phyloP scores from a whole-genome alignment of 2,113 vertebrate species.

The Plecotus auritus region DNA sequence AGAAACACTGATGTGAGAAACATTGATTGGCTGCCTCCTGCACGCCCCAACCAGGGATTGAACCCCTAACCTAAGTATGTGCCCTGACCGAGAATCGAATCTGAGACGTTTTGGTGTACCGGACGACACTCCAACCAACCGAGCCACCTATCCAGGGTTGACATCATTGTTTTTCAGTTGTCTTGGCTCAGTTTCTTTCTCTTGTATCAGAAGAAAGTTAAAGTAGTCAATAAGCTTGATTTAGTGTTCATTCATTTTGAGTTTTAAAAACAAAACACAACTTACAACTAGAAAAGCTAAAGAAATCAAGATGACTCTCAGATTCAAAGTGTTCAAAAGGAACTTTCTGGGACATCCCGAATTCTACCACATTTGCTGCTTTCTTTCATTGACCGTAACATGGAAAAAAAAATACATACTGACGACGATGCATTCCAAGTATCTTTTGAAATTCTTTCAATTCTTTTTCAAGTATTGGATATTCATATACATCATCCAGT shows the following conservation, averaged over 20 bases:
- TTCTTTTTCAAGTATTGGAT: conserved; percentile 92
- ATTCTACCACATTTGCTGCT: not conserved
- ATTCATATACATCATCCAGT: conserved; percentile 95
- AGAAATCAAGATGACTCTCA: not conserved
- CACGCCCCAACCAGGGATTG: not conserved
- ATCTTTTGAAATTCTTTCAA: conserved; percentile 93
- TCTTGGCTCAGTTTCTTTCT: not conserved
- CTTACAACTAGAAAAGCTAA: not conserved
- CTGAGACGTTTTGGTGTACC: not conserved
- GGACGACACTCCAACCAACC: not conserved
- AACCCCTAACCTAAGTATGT: not conserved
- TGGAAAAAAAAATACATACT: conserved; percentile 84
- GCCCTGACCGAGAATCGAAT: not conserved
- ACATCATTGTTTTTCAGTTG: not conserved
- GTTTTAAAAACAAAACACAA: not conserved
- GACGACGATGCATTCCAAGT: conserved; percentile 91
- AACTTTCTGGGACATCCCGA: not conserved
- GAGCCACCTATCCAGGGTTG: not conserved
- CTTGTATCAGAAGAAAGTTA: not conserved
- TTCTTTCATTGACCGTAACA: not conserved
- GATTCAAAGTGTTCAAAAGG: not conserved
- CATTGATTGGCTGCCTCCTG: not conserved
- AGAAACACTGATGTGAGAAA: not conserved
- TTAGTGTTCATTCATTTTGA: not conserved
- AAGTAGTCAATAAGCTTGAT: not conserved